Evolutionary conservation across 2,113 vertebrate genomes (phyloP).

Genomic region (Camelus dromedarius): DNA sequence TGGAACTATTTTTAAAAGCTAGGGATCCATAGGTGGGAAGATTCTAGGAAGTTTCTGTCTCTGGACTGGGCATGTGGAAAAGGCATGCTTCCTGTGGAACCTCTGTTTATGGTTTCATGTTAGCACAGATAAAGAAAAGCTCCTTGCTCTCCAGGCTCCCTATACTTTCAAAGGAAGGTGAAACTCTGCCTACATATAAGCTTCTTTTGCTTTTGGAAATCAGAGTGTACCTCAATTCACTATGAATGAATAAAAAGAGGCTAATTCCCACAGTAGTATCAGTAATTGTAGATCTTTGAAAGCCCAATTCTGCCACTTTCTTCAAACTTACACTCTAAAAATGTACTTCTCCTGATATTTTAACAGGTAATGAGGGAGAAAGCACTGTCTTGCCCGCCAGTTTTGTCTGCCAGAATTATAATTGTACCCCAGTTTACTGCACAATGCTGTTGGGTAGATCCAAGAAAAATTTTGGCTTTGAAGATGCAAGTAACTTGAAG

Average conservation of each 20-base stretch:
- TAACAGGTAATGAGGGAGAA: neutral
- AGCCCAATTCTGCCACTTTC: neutral
- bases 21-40: neutral
- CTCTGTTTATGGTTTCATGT: neutral
- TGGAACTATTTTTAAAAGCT: slow-evolving; percentile 13
- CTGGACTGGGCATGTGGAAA: neutral
- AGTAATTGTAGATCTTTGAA: neutral
- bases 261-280: neutral
- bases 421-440: neutral
- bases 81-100: neutral
- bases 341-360: neutral
- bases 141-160: neutral
- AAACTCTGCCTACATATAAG: neutral
- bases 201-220: neutral
- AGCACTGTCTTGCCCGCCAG: neutral
- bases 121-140: neutral
- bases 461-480: neutral
- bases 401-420: neutral
- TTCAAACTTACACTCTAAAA: neutral
- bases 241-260: neutral
- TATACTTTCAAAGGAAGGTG: neutral
- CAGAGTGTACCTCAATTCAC: neutral
- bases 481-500: neutral
- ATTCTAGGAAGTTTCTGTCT: neutral
- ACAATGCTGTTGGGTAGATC: neutral